A percentile compares a stretch with the other conserved stretches of the same genome.
Conservation (phyloP, 1,140 invertebrate species). For the Periplaneta americana region DNA sequence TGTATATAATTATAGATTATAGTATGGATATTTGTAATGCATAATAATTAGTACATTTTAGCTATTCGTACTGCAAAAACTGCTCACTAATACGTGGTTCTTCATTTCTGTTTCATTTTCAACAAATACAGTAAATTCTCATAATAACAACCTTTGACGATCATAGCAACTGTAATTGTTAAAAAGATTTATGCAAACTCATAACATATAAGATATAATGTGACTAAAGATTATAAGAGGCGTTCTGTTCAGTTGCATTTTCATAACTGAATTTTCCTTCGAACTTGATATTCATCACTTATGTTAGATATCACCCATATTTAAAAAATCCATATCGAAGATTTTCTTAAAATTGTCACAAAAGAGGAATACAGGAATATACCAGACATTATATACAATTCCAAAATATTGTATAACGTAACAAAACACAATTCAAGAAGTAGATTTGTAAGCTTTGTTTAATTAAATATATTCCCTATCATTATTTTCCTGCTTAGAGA, state of each 20-base stretch:
- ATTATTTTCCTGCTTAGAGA: no score
- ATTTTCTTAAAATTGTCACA: no score
- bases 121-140: not conserved
- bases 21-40: not conserved
- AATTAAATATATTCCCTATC: no score
- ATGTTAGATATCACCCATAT: no score
- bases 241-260: not conserved
- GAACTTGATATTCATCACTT: not conserved
- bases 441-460: no score
- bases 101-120: not conserved
- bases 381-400: no score
- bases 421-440: no score
- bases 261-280: not conserved
- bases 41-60: not conserved
- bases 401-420: no score
- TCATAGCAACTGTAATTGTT: not conserved
- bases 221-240: not conserved
- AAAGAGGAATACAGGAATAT: no score
- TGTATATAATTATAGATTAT: no score
- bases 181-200: not conserved
- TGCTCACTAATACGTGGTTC: not conserved
- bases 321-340: no score
- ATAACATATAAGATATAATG: not conserved
- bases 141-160: not conserved
- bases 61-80: not conserved